A percentile compares a stretch with the other conserved stretches of the same genome.
Evolutionary conservation across 2,888 invertebrate genomes (phyloP).

Genomic region (Pyrgus malvae): DNA sequence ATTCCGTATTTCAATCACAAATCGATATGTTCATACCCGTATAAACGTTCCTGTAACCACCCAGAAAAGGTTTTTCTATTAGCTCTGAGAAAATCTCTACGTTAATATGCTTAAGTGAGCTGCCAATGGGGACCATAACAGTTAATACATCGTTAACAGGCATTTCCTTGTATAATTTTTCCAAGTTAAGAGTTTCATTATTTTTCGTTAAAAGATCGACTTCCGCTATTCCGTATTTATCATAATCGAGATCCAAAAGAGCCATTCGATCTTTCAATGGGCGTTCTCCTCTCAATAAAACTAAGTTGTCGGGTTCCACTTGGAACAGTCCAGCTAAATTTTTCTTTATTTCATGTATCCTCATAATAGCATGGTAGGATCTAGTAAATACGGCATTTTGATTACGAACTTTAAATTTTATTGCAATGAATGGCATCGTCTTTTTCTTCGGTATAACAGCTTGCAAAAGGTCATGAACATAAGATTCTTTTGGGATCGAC

Average conservation of each 20-base stretch:
- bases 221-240: constrained; percentile 73
- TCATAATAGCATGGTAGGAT: constrained; percentile 76
- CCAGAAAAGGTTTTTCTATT: constrained; percentile 88
- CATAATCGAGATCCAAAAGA: constrained; percentile 69
- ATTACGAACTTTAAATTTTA: constrained; percentile 67
- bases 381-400: constrained; percentile 74
- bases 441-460: constrained; percentile 66
- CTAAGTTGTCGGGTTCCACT: constrained; percentile 72
- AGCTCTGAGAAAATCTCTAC: constrained; percentile 72
- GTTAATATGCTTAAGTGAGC: constrained; percentile 62
- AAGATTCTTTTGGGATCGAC: constrained; percentile 67
- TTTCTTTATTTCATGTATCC: constrained; percentile 82
- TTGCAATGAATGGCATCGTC: constrained; percentile 68
- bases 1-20: too few species aligned
- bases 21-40: constrained; percentile 78
- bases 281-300: constrained; percentile 70
- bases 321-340: constrained; percentile 82
- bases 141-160: constrained; percentile 69
- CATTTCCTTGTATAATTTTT: constrained; percentile 69
- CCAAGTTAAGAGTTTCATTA: constrained; percentile 61
- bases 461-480: constrained; percentile 66
- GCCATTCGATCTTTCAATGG: constrained; percentile 68
- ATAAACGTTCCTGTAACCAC: constrained; percentile 88
- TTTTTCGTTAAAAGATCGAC: constrained; percentile 69
- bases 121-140: constrained; percentile 67